These are phyloP conservation scores for Scaptomyza graminum DNA, from an alignment of 1,140 invertebrate genomes.

Conservation along the genomic window DNA sequence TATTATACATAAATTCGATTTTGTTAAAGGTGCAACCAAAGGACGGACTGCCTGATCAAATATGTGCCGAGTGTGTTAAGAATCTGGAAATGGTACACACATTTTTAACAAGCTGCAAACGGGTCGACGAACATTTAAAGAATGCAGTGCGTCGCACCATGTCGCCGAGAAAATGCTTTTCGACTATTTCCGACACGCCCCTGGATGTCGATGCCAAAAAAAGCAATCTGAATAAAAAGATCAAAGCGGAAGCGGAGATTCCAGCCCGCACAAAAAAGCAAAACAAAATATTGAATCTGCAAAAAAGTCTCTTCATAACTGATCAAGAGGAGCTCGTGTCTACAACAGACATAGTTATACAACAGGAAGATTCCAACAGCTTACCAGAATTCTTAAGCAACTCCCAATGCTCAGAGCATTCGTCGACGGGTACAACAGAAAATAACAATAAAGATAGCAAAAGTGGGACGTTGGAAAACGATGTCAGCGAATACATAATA, in stretches of 20 bases:
- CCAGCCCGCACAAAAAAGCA: slow-evolving; percentile 33
- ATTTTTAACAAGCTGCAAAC: slow-evolving; percentile 55
- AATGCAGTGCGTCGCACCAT: slow-evolving; percentile 58
- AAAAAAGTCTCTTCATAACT: not conserved
- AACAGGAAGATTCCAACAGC: not conserved
- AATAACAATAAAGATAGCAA: slow-evolving; percentile 17
- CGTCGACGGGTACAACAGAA: not conserved
- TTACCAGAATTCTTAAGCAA: not conserved
- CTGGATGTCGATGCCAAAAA: not conserved
- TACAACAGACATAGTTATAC: not conserved
- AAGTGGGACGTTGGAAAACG: slow-evolving; percentile 5
- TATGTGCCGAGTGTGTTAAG: slow-evolving; percentile 55
- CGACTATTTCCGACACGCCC: not conserved
- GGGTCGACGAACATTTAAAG: slow-evolving; percentile 52
- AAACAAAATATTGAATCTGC: not conserved
- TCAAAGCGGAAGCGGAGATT: not conserved
- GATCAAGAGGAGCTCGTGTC: not conserved
- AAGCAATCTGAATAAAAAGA: not conserved
- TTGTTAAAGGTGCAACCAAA: slow-evolving; percentile 42
- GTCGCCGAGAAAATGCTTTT: slow-evolving; percentile 43
- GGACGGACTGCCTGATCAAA: slow-evolving; percentile 70
- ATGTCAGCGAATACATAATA: slow-evolving; percentile 21
- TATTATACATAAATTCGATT: not conserved
- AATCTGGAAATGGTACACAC: slow-evolving; percentile 41
- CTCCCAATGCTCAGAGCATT: not conserved